Base-by-base conservation (phyloP, 2,888 invertebrate genomes). In the Harpagoxenus sublaevis region DNA sequence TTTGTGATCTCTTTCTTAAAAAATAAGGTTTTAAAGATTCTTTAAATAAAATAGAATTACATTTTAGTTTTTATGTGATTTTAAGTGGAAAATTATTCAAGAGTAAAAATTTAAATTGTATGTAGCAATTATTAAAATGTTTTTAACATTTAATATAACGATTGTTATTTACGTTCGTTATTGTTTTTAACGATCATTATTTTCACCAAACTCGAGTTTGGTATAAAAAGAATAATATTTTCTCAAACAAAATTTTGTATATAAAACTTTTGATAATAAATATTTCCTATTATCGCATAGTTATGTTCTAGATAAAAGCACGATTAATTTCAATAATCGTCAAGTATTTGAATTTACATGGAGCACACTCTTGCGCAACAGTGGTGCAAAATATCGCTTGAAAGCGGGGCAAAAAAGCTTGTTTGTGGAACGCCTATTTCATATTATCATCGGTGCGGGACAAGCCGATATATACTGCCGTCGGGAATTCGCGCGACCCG, bases 391-490 rank as follows among this genome's bases (percentile, higher is more conserved):
- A 79, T 70, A 60, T 71, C 18, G 23, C 23, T 23, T 0, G 35
- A 57, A 60, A 45, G 31, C 10, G 23, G 15, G 12, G 6, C 18
- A 18, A 71, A 71, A 79, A 71, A 48, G 60, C 71, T 79, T 45
- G 79, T 79, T 79, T 79, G 35, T 35, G 18, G 35, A 12, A 35
- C 12, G 15, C 51, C 62, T 79, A 84, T 73, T 84, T 88, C 86
- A 77, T 73, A 84, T 88, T 87, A 88, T 88, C 79, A 74, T 74
- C 39, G 79, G 75, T 55, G 86, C 62, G 45, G 23, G 23, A 65
- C 42, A 35, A 42, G 28, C 63, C 77, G 66, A 86, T 86, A 77
- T 82, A 53, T 82, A 53, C 35, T 65, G 2, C 51, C 79, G 60
- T 28, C 39, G 71, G 66, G 66, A 42, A 57, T 66, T 57, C 60